Conservation (phyloP, 2,113 vertebrate genomes). For the Crotalus horridus region DNA sequence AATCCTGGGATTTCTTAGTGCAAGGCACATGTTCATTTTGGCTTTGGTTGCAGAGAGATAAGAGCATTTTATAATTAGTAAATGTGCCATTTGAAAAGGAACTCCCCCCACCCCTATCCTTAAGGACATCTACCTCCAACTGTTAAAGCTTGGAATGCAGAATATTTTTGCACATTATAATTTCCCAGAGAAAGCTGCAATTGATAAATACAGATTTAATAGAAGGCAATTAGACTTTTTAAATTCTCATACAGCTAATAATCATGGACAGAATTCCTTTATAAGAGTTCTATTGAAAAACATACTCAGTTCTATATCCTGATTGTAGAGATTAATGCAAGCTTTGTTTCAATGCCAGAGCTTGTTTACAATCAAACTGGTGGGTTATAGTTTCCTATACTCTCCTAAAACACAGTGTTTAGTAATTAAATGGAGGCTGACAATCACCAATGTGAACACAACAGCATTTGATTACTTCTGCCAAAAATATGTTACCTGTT, state of each 20-base stretch:
- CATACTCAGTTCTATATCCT: constrained; percentile 67
- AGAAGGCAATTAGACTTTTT: constrained; percentile 74
- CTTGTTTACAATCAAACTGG: constrained; percentile 67
- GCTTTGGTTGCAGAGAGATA: constrained; percentile 86
- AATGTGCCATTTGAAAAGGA: constrained; percentile 87
- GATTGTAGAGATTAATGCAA: constrained; percentile 66
- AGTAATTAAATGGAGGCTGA: constrained; percentile 59
- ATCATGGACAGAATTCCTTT: constrained; percentile 74
- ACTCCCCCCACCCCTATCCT: constrained; percentile 72
- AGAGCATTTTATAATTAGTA: constrained; percentile 87
- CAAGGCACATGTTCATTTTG: constrained; percentile 99
- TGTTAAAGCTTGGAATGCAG: constrained; percentile 76
- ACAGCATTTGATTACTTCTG: constrained; percentile 27
- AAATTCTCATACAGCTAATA: constrained; percentile 70
- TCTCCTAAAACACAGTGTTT: constrained; percentile 52
- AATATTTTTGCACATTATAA: constrained; percentile 75
- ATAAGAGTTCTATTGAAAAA: constrained; percentile 67
- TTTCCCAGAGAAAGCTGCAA: constrained; percentile 76
- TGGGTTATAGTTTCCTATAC: constrained; percentile 63
- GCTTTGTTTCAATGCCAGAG: constrained; percentile 65
- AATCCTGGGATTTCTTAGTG: constrained; percentile 99
- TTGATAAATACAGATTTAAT: constrained; percentile 80
- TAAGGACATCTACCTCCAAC: constrained; percentile 84
- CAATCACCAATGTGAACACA: constrained; percentile 56
- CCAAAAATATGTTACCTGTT: constrained; percentile 57